Evolutionary conservation across 2,888 invertebrate species (phyloP).

Genomic region (Agelastica alni): DNA sequence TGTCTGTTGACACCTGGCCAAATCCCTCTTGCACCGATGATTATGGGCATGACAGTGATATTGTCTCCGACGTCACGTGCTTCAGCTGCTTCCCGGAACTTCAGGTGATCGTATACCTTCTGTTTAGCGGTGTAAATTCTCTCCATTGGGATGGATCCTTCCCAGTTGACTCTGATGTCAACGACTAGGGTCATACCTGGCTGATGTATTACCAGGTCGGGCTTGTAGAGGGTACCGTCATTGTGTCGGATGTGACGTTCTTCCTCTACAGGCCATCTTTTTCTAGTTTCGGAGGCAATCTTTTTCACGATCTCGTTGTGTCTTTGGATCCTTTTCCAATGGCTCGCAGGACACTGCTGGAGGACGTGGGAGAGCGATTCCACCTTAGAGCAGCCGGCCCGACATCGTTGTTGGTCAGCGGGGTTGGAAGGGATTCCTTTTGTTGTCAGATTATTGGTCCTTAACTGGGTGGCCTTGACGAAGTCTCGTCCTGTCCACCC

Average conservation of each 20-base stretch:
- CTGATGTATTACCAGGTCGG: slow-evolving; percentile 21
- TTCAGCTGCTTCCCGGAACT: slow-evolving; percentile 33
- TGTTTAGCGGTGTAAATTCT: slow-evolving; percentile 20
- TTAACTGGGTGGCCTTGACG: slow-evolving; percentile 23
- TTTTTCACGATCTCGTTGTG: slow-evolving; percentile 22
- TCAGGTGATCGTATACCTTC: slow-evolving; percentile 26
- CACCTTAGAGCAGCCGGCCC: slow-evolving; percentile 13
- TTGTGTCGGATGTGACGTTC: slow-evolving; percentile 35
- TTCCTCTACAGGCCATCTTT: slow-evolving; percentile 23
- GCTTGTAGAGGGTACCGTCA: slow-evolving; percentile 34
- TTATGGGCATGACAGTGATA: slow-evolving; percentile 26
- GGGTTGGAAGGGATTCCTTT: slow-evolving; percentile 22
- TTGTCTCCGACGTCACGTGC: slow-evolving; percentile 26
- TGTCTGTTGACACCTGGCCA: slow-evolving; percentile 35
- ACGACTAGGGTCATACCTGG: not conserved
- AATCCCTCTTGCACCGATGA: slow-evolving; percentile 38
- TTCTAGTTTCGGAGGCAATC: slow-evolving; percentile 10
- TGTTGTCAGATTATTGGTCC: slow-evolving; percentile 26
- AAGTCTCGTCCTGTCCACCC: slow-evolving; percentile 23
- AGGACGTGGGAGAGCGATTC: slow-evolving; percentile 26
- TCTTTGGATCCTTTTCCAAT: slow-evolving; percentile 16
- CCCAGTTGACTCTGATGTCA: slow-evolving; percentile 23
- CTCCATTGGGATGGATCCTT: slow-evolving; percentile 2
- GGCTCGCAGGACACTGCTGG: slow-evolving; percentile 28
- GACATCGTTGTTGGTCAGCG: not conserved